Base-by-base conservation (phyloP, 2,888 invertebrate species). In the Cantharis rufa region DNA sequence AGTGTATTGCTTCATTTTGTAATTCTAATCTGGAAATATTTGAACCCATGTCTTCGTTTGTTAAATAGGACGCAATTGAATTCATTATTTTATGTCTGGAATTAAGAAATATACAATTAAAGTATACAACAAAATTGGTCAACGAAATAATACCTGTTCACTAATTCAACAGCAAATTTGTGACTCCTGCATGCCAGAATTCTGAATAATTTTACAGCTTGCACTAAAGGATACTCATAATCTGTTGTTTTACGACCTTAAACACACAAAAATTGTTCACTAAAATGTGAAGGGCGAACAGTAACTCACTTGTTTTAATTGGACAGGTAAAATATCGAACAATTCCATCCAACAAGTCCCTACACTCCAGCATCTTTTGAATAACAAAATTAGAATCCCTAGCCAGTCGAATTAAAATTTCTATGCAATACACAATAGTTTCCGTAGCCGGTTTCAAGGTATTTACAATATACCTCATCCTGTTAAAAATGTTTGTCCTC, bases 371-470 rank as follows among this genome's bases (percentile, higher is more conserved):
- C 74, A 97, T 91, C 84, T 90, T 91, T 62, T 90, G 87, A 0
- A 94, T 91, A 72, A 92, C 90, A 80, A 93, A 91, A 62, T 91
- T 88, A 10, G 95, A 96, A 86, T 96, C 95, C 84, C 96, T 91
- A 0, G 93, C 92, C 62, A 98, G 87, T 80, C 96, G 92, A 71
- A 92, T 94, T 69, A 98, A 89, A 80, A 97, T 92, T 87, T 96
- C 94, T 70, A 98, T 85, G 71, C 93, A 92, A 80, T 93, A 93
- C 15, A 93, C 91, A 0, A 96, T 92, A 77, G 94, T 93, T 83
- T 92, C 92, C 32, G 94, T 92, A 76, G 92, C 90, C 0, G 95
- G 95, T 82, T 90, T 91, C 16, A 95, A 88, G 64, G 90, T 90
- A 77, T 91, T 92, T 76, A 97, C 88, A 62, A 70, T 27, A 82